Base-by-base conservation (phyloP, 2,888 invertebrate genomes). In the Zele albiditarsus region DNA sequence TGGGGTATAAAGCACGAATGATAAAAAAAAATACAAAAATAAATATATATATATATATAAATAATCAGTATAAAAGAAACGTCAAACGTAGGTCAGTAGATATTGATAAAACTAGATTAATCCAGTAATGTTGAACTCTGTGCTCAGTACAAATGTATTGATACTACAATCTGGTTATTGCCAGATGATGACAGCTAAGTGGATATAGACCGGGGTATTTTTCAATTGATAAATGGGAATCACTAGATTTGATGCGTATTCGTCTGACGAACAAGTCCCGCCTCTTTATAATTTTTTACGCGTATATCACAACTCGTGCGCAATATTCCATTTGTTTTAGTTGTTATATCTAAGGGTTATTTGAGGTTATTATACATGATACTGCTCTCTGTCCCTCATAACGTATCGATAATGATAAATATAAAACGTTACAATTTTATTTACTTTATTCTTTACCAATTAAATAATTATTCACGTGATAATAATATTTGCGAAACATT, bases 171-270 rank as follows among this genome's bases (percentile, higher is more conserved):
- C 82, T 72, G 78, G 77, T 84, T 87, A 87, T 87, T 86, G 75
- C 63, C 60, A 63, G 77, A 78, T 81, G 73, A 78, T 87, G 84
- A 86, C 85, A 83, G 81, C 77, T n/a, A 31, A 33, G 12, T 20
- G n/a, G 79, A 80, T 80, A 83, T 81, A 82, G 84, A 80, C 81
- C 68, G 71, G 77, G 74, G 74, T 75, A 67, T 84, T 87, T 86
- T 87, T 84, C 80, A 81, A 76, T 80, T 78, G 83, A 86, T 85
- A 87, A 86, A 87, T 80, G 83, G 86, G 84, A 78, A 81, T 82
- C 82, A 86, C 87, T 80, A 86, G 87, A 86, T 87, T 80, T 70
- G 71, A 62, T 53, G n/a, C 20, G 68, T 25, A 23, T 58, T 12
- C 49, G 60, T 46, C 68, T 57, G 72, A 74, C 62, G 53, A 53